phyloP scores from a whole-genome alignment of 2,797 vertebrate genomes.

The Lacerta viridis region DNA sequence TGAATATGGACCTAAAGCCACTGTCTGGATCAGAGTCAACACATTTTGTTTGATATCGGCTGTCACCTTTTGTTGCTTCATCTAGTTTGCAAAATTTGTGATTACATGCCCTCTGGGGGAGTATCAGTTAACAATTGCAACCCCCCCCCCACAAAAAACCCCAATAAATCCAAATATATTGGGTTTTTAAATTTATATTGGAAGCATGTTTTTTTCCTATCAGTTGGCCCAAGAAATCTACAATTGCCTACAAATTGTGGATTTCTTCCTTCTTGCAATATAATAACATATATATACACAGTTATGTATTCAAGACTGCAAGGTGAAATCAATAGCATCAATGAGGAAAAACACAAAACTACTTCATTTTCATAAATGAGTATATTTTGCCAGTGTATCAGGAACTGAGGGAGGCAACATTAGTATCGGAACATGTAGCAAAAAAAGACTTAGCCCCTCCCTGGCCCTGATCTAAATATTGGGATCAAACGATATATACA shows the following conservation, averaged over 20 bases:
- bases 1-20: background rate
- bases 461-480: too few species aligned
- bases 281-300: background rate
- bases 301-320: background rate
- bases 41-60: background rate
- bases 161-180: background rate
- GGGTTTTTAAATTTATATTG: background rate
- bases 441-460: background rate
- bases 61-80: slow-evolving; percentile 9
- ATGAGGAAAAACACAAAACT: slow-evolving; percentile 29
- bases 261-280: background rate
- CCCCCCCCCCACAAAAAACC: too few species aligned
- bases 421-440: background rate
- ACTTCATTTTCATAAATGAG: slow-evolving; percentile 18
- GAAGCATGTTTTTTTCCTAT: background rate
- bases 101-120: background rate
- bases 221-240: background rate
- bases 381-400: slow-evolving; percentile 12
- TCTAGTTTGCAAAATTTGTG: background rate
- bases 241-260: background rate
- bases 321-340: slow-evolving; percentile 58
- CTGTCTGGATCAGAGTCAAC: background rate
- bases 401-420: too few species aligned
- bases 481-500: background rate
- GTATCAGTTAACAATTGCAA: background rate